Evolutionary conservation across 2,797 vertebrate genomes (phyloP), one percentile per base, ranked within the genome.

Genomic region (Capromys pilorides): DNA sequence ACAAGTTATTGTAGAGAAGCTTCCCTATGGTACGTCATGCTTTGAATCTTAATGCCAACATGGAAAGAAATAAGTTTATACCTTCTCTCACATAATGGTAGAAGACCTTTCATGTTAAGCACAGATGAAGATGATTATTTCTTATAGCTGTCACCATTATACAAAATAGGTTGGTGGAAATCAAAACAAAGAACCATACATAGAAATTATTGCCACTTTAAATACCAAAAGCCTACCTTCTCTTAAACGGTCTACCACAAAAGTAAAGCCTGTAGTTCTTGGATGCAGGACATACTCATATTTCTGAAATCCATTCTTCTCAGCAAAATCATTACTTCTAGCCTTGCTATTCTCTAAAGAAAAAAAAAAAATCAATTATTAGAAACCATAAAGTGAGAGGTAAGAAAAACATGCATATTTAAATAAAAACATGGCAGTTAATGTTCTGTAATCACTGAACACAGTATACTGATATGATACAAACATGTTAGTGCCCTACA

Each of bases 231-330:
- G n/a, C 91, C 98, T 98, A 99, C 99, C 99, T 99, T 99, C 98
- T 94, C 99, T 98, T 51, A 99, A 98, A 87, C 97, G 98, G 85
- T 99, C 98, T 71, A 99, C 99, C 59, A 99, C 99, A 97, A 99
- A 99, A 97, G 99, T 99, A 98, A 99, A 99, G 54, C 99, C 99
- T 0, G 99, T 99, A 39, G 99, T 99, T 95, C 99, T 98, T 0
- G 99, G 99, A 96, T 99, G 99, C 28, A 99, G 98, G 84, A 99
- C 99, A 9, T 99, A 99, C 67, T 99, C 98, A 0, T 99, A 99
- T 96, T 99, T 99, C 7, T 98, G 98, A 92, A 99, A 98, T 85
- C 98, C 98, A 0, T 99, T 99, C 97, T 99, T 98, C 86, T 98
- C 98, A 24, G 99, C 99, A 59, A 99, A 99, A 31, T 97, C 98